A percentile compares a stretch with the other conserved stretches of the same genome.
Conservation (phyloP, 2,888 invertebrate genomes). For the Hydroisotoma schaefferi region DNA sequence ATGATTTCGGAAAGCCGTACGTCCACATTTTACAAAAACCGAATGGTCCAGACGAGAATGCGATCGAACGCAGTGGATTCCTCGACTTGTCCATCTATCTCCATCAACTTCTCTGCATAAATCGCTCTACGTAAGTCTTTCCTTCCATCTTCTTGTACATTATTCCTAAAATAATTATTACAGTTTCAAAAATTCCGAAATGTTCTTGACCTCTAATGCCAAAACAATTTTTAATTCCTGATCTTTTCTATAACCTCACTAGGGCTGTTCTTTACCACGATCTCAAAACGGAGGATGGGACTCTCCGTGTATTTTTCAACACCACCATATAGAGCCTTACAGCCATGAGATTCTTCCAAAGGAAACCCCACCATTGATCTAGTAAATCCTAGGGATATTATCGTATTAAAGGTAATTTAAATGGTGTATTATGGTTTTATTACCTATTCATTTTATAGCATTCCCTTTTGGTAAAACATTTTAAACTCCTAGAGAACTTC, state of each 20-base stretch:
- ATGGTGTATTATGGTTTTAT: too few species aligned
- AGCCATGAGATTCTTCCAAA: background rate
- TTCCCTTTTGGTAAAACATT: too few species aligned
- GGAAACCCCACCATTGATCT: background rate
- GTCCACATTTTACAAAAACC: background rate
- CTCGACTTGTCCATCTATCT: constrained; percentile 5
- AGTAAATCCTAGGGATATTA: background rate
- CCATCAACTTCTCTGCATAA: constrained; percentile 9
- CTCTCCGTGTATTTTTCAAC: background rate
- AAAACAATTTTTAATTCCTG: background rate
- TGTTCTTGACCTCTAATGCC: background rate
- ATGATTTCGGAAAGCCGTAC: constrained; percentile 7
- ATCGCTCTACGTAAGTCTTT: constrained; percentile 24
- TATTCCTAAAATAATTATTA: too few species aligned
- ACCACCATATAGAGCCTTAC: background rate
- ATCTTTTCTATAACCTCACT: background rate
- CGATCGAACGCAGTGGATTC: constrained; percentile 6
- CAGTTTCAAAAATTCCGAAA: too few species aligned
- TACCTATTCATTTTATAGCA: too few species aligned
- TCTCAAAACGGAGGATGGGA: background rate
- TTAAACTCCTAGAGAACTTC: constrained; percentile 30
- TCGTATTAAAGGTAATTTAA: too few species aligned
- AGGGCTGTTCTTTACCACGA: constrained; percentile 4
- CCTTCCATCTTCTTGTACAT: too few species aligned
- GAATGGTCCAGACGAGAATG: background rate